Evolutionary conservation across 92 coral and sea anemone species (phyloP), one percentile per base, ranked within the genome.

Genomic region (Zoanthus solanderi): DNA sequence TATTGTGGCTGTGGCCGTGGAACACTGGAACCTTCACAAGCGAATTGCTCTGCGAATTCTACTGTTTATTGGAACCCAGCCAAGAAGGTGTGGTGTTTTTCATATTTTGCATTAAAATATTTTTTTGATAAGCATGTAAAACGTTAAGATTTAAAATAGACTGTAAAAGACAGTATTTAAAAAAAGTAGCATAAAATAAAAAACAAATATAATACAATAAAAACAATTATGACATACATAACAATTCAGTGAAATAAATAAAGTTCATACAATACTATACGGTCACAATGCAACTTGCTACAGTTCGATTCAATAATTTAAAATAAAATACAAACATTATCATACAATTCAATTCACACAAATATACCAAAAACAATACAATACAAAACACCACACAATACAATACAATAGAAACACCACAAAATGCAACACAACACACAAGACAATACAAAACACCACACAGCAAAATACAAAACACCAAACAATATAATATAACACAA

Each of bases 21-120:
- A 97, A 67, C 93, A 97, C 84, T 97, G 99, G 99, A 94, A 89
- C 84, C 95, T 97, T 29, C 99, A 97, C 89, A 97, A 97, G 84
- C 91, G 99, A 56, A 97, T 97, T 31, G 99, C 99, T 23, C 91
- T 97, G 78, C 92, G 92, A 31, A 96, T 97, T 12, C 90, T 97
- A 75, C 84, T 97, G 18, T 65, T 92, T 85, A 88, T 95, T 73
- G 98, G 99, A 28, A 87, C 98, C 17, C 99, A 95, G 37, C 99
- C 99, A 13, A 90, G 96, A 87, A 94, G 98, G 98, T 94, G 74
- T 5, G 9, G 9, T n/a, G 30, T 63, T 63, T 63, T 63, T 8
- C 17, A 0, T 17, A 17, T 60, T 60, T 13, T 60, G 42, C 42
- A 2, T 37, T 37, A 4, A 37, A 37, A 4, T 37, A 54, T 54